phyloP scores from a whole-genome alignment of 2,888 invertebrate species.

The Gasteruption jaculator region DNA sequence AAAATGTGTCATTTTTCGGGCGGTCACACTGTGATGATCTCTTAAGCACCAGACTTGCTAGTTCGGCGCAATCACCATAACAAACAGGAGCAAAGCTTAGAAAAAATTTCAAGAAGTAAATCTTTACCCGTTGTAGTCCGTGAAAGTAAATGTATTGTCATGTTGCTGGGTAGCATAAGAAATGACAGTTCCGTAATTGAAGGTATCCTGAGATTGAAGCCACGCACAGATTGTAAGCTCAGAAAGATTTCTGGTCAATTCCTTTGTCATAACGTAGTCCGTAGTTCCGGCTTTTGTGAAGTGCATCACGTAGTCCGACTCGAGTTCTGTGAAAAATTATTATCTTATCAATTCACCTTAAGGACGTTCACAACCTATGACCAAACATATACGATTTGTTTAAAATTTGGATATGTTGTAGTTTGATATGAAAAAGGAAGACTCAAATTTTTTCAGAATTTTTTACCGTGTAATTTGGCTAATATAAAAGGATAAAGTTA shows the following conservation, averaged over 20 bases:
- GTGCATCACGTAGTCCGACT: constrained; percentile 56
- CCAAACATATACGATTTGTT: too few species aligned
- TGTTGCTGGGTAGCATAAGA: constrained; percentile 61
- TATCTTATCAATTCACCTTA: too few species aligned
- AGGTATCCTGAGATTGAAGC: constrained; percentile 60
- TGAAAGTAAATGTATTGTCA: constrained; percentile 65
- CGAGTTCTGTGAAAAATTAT: constrained; percentile 40
- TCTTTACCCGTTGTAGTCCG: constrained; percentile 64
- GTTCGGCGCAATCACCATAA: too few species aligned
- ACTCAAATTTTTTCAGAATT: too few species aligned
- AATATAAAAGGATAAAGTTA: too few species aligned
- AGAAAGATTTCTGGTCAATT: constrained; percentile 51
- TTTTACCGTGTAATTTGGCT: too few species aligned
- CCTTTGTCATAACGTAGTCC: constrained; percentile 57
- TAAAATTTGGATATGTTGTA: too few species aligned
- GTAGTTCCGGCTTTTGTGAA: constrained; percentile 58
- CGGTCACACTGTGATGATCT: too few species aligned
- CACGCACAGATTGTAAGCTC: constrained; percentile 62
- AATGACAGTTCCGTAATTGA: constrained; percentile 66
- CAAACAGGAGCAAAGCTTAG: neutral
- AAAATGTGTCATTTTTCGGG: too few species aligned
- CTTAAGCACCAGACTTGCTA: too few species aligned
- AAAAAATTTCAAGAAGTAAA: neutral
- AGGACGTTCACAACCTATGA: too few species aligned
- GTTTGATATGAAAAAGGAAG: too few species aligned